A percentile compares a stretch with the other conserved stretches of the same genome.
phyloP scores from a whole-genome alignment of 2,113 vertebrate species.

The Dasypus novemcinctus region DNA sequence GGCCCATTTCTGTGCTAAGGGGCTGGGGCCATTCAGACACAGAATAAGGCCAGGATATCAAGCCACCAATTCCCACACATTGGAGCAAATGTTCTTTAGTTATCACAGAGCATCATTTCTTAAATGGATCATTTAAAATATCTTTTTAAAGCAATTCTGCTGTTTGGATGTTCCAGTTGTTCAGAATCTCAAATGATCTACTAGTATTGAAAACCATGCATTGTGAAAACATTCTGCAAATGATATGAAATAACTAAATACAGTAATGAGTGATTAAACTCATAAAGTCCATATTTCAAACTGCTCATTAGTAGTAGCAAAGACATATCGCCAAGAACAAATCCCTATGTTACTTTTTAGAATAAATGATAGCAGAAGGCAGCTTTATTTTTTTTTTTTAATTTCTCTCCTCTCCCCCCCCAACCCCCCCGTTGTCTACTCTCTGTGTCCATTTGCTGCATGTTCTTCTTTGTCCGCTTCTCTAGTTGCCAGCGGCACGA shows the following conservation, averaged over 20 bases:
- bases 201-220: neutral
- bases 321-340: neutral
- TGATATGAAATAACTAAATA: neutral
- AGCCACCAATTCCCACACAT: neutral
- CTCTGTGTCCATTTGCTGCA: too few relatives aligned
- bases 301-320: neutral
- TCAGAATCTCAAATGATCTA: neutral
- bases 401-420: too few relatives aligned
- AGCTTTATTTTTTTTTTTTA: too few relatives aligned
- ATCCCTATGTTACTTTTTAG: neutral
- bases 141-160: neutral
- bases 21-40: neutral
- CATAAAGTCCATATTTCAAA: neutral
- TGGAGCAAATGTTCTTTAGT: neutral
- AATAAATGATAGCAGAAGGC: slow-evolving; percentile 6
- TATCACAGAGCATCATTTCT: neutral
- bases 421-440: too few relatives aligned
- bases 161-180: neutral
- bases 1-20: neutral
- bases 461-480: too few relatives aligned
- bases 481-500: too few relatives aligned
- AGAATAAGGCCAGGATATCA: neutral
- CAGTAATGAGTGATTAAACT: neutral
- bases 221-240: slow-evolving; percentile 37
- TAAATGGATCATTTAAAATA: neutral